Evolutionary conservation across 2,113 vertebrate species (phyloP).

Genomic region (Pseudopipra pipra): DNA sequence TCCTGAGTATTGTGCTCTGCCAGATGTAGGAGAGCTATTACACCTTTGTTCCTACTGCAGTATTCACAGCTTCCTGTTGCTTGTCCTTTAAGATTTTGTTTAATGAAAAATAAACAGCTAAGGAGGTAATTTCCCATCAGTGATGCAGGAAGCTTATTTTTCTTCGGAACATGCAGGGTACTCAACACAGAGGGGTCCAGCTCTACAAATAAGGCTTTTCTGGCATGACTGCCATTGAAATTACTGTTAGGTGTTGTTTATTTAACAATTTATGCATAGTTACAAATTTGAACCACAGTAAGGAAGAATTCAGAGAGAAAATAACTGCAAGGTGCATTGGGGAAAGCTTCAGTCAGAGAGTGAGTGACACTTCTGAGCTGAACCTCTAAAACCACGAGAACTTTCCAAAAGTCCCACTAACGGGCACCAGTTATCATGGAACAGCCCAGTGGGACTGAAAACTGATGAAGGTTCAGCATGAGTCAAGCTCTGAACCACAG

Average conservation of each 20-base stretch:
- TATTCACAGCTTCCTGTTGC: background rate
- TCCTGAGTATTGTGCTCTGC: background rate
- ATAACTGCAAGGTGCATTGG: background rate
- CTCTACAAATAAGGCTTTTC: background rate
- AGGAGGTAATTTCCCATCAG: background rate
- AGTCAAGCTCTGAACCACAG: background rate
- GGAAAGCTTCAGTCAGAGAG: background rate
- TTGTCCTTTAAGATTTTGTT: background rate
- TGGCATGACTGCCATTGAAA: background rate
- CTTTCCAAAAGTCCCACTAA: background rate
- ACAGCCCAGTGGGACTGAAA: background rate
- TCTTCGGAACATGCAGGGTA: background rate
- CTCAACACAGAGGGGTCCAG: background rate
- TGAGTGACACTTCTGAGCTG: background rate
- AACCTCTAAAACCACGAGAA: background rate
- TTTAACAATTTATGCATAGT: background rate
- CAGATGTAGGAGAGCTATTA: background rate
- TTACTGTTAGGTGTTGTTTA: background rate
- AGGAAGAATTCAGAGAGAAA: background rate
- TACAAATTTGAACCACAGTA: background rate
- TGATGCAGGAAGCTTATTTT: background rate
- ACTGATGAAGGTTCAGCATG: background rate
- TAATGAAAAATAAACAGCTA: background rate
- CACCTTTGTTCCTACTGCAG: background rate
- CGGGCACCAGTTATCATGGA: background rate